Base-by-base conservation (phyloP, 37 sponge, comb jelly and placozoan genomes). In the Ianthella basta region DNA sequence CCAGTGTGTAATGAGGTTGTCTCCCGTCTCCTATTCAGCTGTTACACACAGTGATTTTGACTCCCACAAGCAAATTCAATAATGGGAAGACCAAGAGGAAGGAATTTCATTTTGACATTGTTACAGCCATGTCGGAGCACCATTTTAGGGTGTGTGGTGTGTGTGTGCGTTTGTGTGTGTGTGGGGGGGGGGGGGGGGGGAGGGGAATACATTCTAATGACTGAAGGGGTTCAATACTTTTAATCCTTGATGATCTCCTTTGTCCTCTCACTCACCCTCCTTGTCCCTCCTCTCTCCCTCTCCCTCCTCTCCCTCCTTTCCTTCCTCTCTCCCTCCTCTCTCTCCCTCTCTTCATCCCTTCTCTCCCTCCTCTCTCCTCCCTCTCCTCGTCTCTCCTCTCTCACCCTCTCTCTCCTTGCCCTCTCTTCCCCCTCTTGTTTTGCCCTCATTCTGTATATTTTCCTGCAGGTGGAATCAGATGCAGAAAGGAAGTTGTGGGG, bases 401-500 rank as follows among this genome's bases (percentile, higher is more conserved):
- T n/a, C n/a, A n/a, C n/a, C n/a, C n/a, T n/a, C n/a, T n/a, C n/a
- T n/a, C n/a, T n/a, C n/a, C n/a, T n/a, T 57, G 59, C 59, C 59
- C 15, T 20, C 18, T 57, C 18, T 18, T 57, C 18, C 15, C 15
- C 59, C 59, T 57, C 18, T 15, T 15, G 59, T 20, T 57, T 57
- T 57, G 18, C 15, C 15, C 15, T 18, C 18, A 20, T 57, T 57
- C 18, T 20, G 15, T 57, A 18, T 57, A 15, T 57, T 57, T 18
- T 57, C 18, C 59, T 41, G 21, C 40, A 90, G 84, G 27, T 37
- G 82, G 55, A 61, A 73, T 19, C 64, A 83, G 16, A 3, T 79
- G 23, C 15, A 37, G 35, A 61, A 59, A 57, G 87, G 83, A 32
- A 32, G 14, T 19, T 63, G 67, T 56, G 91, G 91, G 41, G 70